Evolutionary conservation across 2,888 invertebrate species (phyloP), one percentile per base, ranked within the genome.

Genomic region (Corbicula japonica): DNA sequence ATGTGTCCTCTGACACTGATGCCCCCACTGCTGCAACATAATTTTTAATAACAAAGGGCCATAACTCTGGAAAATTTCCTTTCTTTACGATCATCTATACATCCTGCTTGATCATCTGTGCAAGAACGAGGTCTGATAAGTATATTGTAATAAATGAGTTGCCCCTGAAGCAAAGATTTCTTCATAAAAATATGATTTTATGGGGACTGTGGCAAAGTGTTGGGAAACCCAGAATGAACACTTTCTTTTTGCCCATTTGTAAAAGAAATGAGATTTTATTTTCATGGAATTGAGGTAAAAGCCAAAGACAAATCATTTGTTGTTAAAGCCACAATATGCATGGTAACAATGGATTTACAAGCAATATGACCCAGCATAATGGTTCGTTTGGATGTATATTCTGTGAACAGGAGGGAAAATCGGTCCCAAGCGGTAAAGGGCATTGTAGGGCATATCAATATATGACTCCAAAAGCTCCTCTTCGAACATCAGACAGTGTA

Each of bases 281-380:
- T n/a, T 18, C 44, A 68, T 30, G 56, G 68, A 58, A 56, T 68
- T 44, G 1, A 18, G 44, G 44, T 68, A n/a, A 5, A 28, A n/a
- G 56, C 41, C n/a, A 32, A 56, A 58, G 44, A 58, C 41, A 8
- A 68, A 28, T 1, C 28, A n/a, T 48, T 63, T 8, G 2, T 8
- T 1, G 15, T 58, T 32, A 68, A 18, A 44, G 56, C 30, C 26
- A 68, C 58, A 46, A 46, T 68, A 58, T 38, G 44, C 1, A 3
- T 68, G 10, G 30, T 58, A 28, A 68, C 68, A 56, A 68, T 56
- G 68, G 68, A 68, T 46, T 68, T 68, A 28, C 68, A 68, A 68
- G 68, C 68, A 56, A 68, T n/a, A 68, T 68, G 68, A 68, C 58
- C 28, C 68, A 56, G 58, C 56, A 41, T n/a, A 68, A 56, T 56